Evolutionary conservation across 2,113 vertebrate species (phyloP), one percentile per base, ranked within the genome.

Genomic region (Sinosuthora webbiana): DNA sequence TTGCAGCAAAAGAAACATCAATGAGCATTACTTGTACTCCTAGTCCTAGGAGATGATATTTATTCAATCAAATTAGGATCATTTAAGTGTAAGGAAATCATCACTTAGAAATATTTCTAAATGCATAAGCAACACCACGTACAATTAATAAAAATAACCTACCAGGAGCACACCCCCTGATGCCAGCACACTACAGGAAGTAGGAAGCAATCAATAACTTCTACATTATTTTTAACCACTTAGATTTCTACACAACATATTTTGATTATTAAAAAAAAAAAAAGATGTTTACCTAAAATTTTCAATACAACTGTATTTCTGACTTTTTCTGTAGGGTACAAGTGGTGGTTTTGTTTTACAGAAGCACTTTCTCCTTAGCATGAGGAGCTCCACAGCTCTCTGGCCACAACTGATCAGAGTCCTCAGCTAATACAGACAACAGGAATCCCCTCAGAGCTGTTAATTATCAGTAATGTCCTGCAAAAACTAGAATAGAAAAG

Each of bases 161-260:
- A 37, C 28, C 20, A 44, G 31, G 9, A 6, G 15, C 16, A n/a
- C 25, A 53, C 7, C 4, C 9, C 25, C 9, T 75, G 16, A 71
- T n/a, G 13, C 17, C 65, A 89, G 27, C 47, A 44, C 13, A 19
- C 4, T 52, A 23, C 23, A 59, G 65, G 69, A 92, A 90, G 17
- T 3, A 52, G 76, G 67, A 86, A 92, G 55, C n/a, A 77, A 83
- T 69, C 64, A 74, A 49, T 62, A 91, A 65, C 9, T 55, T 24
- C 31, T 73, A 17, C 18, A 53, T 47, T 69, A 15, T 28, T 69
- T 90, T 65, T 44, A 83, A n/a, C 41, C 33, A 16, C 17, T 31
- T 33, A 16, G 3, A 5, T 17, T 42, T 39, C 6, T 24, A 15
- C 0, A 0, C 12, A 25, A 22, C 16, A 31, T 33, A 20, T 8